Evolutionary conservation across 2,113 vertebrate genomes (phyloP).

Genomic region (Corythornis cristatus): DNA sequence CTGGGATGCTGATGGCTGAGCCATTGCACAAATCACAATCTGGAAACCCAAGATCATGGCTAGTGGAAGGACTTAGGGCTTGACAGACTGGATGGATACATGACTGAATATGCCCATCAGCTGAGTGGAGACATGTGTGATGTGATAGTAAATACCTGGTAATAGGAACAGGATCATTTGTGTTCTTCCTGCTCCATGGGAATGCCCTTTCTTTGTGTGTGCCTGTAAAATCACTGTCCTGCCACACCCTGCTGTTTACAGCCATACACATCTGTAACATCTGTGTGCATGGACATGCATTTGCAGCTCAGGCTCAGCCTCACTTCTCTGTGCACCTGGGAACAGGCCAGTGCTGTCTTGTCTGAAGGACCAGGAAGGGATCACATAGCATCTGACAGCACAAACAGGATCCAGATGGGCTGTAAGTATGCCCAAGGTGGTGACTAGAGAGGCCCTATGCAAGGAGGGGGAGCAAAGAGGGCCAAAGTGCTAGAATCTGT

Average conservation of each 20-base stretch:
- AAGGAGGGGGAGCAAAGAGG: neutral
- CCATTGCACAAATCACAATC: neutral
- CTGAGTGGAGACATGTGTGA: accelerated
- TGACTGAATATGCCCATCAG: neutral
- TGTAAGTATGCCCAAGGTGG: neutral
- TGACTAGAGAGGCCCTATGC: neutral
- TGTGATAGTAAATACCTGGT: neutral
- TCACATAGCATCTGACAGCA: neutral
- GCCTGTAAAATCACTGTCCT: neutral
- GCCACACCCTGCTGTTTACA: neutral
- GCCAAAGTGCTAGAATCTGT: neutral
- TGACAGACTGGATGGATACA: neutral
- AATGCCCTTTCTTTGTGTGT: neutral
- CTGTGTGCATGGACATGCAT: accelerated
- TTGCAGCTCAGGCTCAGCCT: neutral
- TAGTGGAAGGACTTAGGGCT: neutral
- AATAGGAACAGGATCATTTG: neutral
- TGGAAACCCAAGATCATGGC: neutral
- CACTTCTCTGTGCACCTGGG: neutral
- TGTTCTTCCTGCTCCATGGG: neutral
- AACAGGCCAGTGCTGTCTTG: neutral
- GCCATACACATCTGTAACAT: neutral
- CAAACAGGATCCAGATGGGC: neutral
- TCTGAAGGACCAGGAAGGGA: neutral
- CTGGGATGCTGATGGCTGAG: neutral